Conservation (phyloP, 2,888 invertebrate genomes). For the Neoscelio sp. region DNA sequence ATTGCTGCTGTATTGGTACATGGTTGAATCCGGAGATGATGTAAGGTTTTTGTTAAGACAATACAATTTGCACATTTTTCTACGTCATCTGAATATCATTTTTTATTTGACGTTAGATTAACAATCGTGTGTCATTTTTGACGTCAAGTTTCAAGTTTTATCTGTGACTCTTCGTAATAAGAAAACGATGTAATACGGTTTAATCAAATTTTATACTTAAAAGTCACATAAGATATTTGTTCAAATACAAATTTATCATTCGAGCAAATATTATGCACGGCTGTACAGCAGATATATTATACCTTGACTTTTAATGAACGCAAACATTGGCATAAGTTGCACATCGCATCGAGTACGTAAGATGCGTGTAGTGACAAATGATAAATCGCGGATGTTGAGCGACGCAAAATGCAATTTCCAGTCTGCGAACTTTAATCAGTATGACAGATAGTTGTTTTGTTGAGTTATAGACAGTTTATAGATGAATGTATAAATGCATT, state of each 20-base stretch:
- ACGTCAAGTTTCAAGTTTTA: too few relatives aligned
- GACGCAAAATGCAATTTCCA: conserved; percentile 11
- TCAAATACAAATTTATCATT: conserved; percentile 32
- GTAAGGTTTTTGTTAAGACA: conserved; percentile 11
- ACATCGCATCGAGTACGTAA: conserved; percentile 42
- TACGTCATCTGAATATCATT: too few relatives aligned
- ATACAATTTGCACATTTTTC: too few relatives aligned
- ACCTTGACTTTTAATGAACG: conserved; percentile 61
- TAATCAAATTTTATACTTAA: conserved; percentile 27
- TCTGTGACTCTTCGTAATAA: too few relatives aligned
- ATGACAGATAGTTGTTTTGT: too few relatives aligned
- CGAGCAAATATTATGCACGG: conserved; percentile 22
- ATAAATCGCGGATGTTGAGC: conserved; percentile 14
- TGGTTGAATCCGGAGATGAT: conserved; percentile 18
- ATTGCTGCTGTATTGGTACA: conserved; percentile 4
- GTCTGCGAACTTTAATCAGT: conserved; percentile 10
- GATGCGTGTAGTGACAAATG: conserved; percentile 17
- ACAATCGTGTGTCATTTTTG: too few relatives aligned
- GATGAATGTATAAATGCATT: too few relatives aligned
- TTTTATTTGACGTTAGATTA: too few relatives aligned
- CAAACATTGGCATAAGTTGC: conserved; percentile 46
- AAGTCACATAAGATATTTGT: conserved; percentile 46
- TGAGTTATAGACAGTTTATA: too few relatives aligned
- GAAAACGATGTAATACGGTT: neutral
- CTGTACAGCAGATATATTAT: conserved; percentile 43